A percentile compares a stretch with the other conserved stretches of the same genome.
These are phyloP conservation scores for Yponomeuta cagnagella DNA, from an alignment of 2,888 invertebrate genomes.

Conservation along the genomic window DNA sequence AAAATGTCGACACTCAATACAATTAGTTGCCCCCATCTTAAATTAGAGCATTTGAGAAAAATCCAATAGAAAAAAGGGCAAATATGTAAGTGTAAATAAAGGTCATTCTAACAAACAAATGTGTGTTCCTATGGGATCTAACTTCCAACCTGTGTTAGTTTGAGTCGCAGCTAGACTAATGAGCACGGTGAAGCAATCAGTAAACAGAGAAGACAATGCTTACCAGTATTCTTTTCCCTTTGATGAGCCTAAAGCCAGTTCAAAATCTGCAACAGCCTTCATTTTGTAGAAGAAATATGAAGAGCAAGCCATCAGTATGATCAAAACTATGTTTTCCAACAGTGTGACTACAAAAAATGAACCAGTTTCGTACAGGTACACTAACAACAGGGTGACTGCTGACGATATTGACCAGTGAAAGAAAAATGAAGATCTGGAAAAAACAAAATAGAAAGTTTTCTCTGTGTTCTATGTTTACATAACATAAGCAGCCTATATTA, in stretches of 20 bases:
- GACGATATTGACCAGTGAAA: slow-evolving; percentile 84
- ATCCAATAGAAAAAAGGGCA: no score
- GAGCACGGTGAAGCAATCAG: neutral
- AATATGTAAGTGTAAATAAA: no score
- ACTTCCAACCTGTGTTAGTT: no score
- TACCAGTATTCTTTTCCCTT: slow-evolving; percentile 69
- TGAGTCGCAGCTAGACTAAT: no score
- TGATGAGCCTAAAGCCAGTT: slow-evolving; percentile 54
- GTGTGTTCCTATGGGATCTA: no score
- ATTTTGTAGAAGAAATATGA: slow-evolving; percentile 63
- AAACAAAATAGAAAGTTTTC: slow-evolving; percentile 7
- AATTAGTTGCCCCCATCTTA: no score
- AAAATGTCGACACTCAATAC: no score
- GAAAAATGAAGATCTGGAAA: slow-evolving; percentile 82
- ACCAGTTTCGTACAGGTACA: slow-evolving; percentile 83
- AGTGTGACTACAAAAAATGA: slow-evolving; percentile 80
- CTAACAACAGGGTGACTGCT: slow-evolving; percentile 76
- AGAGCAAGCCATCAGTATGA: slow-evolving; percentile 49
- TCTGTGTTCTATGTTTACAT: no score
- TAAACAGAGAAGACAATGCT: neutral
- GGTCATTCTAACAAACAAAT: no score
- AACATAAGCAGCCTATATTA: no score
- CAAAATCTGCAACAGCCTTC: slow-evolving; percentile 59
- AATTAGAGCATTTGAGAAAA: no score
- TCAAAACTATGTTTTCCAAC: slow-evolving; percentile 57